These are phyloP conservation scores for Plectrocnemia conspersa DNA, from an alignment of 1,140 invertebrate genomes.

Conservation along the genomic window DNA sequence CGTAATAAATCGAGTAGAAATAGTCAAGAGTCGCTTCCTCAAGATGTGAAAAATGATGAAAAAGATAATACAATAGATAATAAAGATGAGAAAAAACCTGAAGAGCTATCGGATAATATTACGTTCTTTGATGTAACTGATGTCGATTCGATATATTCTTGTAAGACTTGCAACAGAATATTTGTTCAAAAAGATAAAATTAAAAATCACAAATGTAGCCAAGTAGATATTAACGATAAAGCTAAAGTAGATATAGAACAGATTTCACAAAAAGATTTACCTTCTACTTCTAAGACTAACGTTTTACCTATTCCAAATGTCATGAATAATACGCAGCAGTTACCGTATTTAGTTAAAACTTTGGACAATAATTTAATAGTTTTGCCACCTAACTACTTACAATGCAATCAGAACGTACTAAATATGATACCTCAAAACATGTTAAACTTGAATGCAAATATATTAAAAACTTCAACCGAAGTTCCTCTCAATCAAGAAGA, in stretches of 20 bases:
- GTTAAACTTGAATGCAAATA: not conserved
- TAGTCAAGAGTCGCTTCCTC: not conserved
- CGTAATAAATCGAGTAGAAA: not conserved
- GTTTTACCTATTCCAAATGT: no score
- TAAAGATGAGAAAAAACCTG: not conserved
- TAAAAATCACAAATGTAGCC: constrained; percentile 2
- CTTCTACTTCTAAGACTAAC: no score
- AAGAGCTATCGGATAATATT: not conserved
- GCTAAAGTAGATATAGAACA: no score
- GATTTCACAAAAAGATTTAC: no score
- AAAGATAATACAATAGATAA: not conserved
- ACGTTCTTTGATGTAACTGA: constrained; percentile 3
- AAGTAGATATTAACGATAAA: no score
- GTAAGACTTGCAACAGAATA: constrained; percentile 20
- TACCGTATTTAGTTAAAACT: no score
- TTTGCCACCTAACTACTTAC: no score
- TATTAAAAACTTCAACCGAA: not conserved
- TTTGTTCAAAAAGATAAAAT: constrained; percentile 14
- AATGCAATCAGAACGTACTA: not conserved
- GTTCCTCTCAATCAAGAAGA: not conserved
- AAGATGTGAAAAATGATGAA: not conserved
- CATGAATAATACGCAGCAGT: no score
- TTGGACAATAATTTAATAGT: no score
- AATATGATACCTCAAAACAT: not conserved
- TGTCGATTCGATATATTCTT: constrained; percentile 15